Evolutionary conservation across 2,888 invertebrate genomes (phyloP), one percentile per base, ranked within the genome.

Genomic region (Tachina fera): DNA sequence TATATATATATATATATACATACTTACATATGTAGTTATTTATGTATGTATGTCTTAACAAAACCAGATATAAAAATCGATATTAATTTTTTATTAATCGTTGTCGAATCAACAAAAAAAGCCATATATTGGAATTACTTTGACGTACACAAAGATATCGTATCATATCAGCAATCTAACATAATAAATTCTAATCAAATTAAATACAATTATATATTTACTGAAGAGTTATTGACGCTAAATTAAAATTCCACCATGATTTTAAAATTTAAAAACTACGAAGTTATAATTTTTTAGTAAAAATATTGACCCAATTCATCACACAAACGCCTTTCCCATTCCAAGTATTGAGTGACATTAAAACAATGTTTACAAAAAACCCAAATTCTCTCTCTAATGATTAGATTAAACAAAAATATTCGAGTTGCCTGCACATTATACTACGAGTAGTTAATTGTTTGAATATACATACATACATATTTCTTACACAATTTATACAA

Each of bases 161-260:
- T 58, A 71, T 53, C 63, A 75, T 75, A 75, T 75, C 74, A 65
- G 53, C 14, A 22, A 43, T 47, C 9, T n/a, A 63, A 43, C 13
- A 63, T 13, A 53, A 43, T 45, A 63, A 75, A 22, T 53, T 45
- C 45, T 65, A 76, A 76, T 65, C 31, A 45, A 65, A 65, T 65
- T 31, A 53, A 45, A 10, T 19, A 3, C 10, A 75, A 51, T 10
- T 61, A 22, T 10, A 16, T 49, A 6, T 45, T 19, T 58, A 61
- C 2, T 74, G 22, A 51, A 5, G n/a, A 63, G 47, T 49, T 61
- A 43, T 14, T 65, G 45, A 65, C 31, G 65, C n/a, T 41, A 16
- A 58, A 1, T 45, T 39, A 43, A 58, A n/a, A 39, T n/a, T 67
- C 10, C n/a, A 49, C 49, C 31, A 68, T 13, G 13, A 51, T 39